phyloP scores from a whole-genome alignment of 2,113 vertebrate species.

The Malurus melanocephalus region DNA sequence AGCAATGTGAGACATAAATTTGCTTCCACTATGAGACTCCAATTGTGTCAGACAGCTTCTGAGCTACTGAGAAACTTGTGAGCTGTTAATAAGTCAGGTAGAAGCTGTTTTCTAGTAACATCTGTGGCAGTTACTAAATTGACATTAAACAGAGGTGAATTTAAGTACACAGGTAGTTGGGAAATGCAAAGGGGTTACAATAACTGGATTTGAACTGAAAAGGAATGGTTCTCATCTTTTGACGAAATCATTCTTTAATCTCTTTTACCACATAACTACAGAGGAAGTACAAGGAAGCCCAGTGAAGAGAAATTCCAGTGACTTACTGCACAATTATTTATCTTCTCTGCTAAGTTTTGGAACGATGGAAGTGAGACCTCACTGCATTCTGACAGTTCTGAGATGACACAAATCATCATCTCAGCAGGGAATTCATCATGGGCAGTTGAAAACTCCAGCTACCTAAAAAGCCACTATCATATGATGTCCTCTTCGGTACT shows the following conservation, averaged over 20 bases:
- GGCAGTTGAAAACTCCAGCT: neutral
- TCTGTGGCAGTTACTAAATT: neutral
- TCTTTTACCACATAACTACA: neutral
- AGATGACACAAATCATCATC: neutral
- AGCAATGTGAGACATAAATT: neutral
- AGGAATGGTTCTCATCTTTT: conserved; percentile 4
- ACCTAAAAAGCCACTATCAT: neutral
- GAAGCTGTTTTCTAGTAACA: neutral
- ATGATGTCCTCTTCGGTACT: neutral
- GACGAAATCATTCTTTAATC: neutral
- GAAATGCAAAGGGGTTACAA: neutral
- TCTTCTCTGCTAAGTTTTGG: neutral
- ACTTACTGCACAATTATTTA: neutral
- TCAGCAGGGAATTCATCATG: neutral
- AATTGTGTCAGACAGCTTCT: neutral
- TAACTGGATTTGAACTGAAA: neutral
- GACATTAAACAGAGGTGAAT: conserved; percentile 23
- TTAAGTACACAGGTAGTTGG: neutral
- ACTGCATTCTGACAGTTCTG: neutral
- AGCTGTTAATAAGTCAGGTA: neutral
- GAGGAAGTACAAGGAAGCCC: neutral
- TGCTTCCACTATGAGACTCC: neutral
- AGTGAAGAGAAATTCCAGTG: neutral
- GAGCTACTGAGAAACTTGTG: neutral
- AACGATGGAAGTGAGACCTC: neutral